Conservation (phyloP, 2,113 vertebrate genomes). For the Saguinus imperator region DNA sequence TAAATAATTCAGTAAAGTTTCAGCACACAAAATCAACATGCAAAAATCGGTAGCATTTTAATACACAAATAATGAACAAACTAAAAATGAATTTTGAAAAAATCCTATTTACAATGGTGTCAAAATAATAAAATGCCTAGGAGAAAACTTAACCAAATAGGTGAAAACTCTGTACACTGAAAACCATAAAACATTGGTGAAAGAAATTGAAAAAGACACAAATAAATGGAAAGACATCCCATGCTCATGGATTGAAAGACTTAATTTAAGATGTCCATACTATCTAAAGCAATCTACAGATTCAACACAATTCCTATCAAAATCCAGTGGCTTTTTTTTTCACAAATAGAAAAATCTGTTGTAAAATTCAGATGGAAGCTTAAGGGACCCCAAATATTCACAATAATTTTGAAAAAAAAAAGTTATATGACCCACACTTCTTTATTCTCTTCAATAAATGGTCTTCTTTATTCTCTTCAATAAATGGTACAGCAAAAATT, state of each 20-base stretch:
- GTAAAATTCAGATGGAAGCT: neutral
- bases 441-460: neutral
- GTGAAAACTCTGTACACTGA: neutral
- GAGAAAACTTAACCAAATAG: neutral
- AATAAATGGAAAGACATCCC: neutral
- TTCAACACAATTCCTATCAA: neutral
- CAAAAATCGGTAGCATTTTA: neutral
- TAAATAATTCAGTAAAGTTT: neutral
- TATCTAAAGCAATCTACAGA: neutral
- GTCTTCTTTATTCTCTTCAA: neutral
- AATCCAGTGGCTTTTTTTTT: neutral
- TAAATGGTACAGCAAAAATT: neutral
- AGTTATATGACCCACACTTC: neutral
- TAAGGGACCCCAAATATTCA: neutral
- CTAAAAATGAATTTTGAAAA: neutral
- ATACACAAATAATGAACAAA: neutral
- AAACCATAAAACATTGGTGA: neutral
- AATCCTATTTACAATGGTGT: neutral
- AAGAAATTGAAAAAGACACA: neutral
- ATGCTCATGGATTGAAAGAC: neutral
- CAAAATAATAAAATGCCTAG: neutral
- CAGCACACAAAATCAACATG: neutral
- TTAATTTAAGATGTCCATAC: neutral
- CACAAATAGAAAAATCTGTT: neutral
- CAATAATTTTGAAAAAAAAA: neutral